A percentile compares a stretch with the other conserved stretches of the same genome.
phyloP scores from a whole-genome alignment of 2,888 invertebrate species.

The Diarsia rubi region DNA sequence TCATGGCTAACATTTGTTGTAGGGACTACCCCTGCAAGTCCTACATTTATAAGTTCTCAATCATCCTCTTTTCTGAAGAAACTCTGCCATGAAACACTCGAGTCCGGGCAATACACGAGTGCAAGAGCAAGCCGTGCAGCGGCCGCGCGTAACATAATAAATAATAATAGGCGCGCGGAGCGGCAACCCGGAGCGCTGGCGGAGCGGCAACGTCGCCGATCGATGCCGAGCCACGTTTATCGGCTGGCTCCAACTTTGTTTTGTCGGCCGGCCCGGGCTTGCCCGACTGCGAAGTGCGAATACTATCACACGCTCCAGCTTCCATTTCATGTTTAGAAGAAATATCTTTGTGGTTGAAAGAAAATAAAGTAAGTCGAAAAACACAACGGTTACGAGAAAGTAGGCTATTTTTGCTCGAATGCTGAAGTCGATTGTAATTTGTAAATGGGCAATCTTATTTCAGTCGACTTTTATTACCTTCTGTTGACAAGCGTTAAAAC shows the following conservation, averaged over 20 bases:
- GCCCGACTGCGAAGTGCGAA: constrained; percentile 51
- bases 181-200: constrained; percentile 74
- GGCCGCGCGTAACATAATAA: constrained; percentile 74
- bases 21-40: neutral
- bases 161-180: constrained; percentile 77
- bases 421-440: constrained; percentile 41
- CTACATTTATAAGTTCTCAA: neutral
- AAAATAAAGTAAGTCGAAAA: constrained; percentile 27
- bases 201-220: constrained; percentile 80
- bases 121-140: constrained; percentile 72
- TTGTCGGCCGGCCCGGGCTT: constrained; percentile 61
- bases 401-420: constrained; percentile 32
- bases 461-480: constrained; percentile 22
- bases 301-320: constrained; percentile 50
- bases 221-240: constrained; percentile 75
- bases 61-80: constrained; percentile 37
- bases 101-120: constrained; percentile 74
- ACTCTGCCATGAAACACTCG: constrained; percentile 59
- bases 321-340: constrained; percentile 39
- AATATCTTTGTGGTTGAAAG: constrained; percentile 34
- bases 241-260: constrained; percentile 69
- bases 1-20: neutral
- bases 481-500: constrained; percentile 2
- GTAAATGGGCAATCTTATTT: constrained; percentile 25
- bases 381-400: constrained; percentile 36